phyloP scores from a whole-genome alignment of 2,797 vertebrate species.

The Balearica regulorum region DNA sequence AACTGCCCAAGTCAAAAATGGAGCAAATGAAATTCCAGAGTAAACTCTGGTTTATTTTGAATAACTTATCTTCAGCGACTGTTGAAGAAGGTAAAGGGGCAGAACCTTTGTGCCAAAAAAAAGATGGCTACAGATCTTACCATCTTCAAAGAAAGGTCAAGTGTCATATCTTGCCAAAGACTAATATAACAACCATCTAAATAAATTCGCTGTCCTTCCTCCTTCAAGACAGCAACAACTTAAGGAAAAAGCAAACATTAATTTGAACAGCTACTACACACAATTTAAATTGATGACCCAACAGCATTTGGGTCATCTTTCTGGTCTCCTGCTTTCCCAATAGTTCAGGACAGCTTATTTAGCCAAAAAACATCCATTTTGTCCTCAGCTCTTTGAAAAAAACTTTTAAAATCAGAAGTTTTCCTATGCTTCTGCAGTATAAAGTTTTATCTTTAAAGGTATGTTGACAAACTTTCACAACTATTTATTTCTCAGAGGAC shows the following conservation, averaged over 20 bases:
- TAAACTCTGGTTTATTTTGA: background rate
- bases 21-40: background rate
- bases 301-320: background rate
- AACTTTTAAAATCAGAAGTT: background rate
- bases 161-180: background rate
- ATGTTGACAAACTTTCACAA: background rate
- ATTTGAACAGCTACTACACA: background rate
- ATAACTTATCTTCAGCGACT: background rate
- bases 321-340: background rate
- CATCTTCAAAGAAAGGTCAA: background rate
- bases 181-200: background rate
- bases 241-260: background rate
- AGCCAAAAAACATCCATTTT: background rate
- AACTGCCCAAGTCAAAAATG: background rate
- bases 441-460: background rate
- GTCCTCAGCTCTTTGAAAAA: background rate
- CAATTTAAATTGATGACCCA: background rate
- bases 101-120: background rate
- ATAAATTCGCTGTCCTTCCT: background rate
- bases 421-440: background rate
- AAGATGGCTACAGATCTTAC: background rate
- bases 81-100: background rate
- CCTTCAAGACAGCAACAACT: background rate
- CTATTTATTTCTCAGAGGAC: background rate
- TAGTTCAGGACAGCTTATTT: background rate